Percentiles rank a stretch among this genome's conserved stretches.
phyloP scores from a whole-genome alignment of 2,113 vertebrate genomes.

The Oncorhynchus clarkii region DNA sequence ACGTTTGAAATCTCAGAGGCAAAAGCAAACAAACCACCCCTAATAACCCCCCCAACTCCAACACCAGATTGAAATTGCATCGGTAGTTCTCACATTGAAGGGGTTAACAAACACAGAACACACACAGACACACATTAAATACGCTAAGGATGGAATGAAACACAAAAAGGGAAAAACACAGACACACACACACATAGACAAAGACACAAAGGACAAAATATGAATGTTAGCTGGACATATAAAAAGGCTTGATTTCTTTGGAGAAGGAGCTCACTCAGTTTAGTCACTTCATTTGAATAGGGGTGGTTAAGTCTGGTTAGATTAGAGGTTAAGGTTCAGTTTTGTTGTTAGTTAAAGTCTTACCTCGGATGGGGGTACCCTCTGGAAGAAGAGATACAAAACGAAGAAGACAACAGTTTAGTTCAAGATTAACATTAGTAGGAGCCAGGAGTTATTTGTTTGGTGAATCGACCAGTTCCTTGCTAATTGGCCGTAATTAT shows the following conservation, averaged over 20 bases:
- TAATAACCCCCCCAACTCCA: conserved; percentile 6
- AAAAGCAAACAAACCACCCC: conserved; percentile 26
- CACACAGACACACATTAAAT: conserved; percentile 33
- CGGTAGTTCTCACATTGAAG: conserved; percentile 22
- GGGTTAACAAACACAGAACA: conserved; percentile 33
- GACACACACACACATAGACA: conserved; percentile 38
- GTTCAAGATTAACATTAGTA: conserved; percentile 65
- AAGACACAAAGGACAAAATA: conserved; percentile 33
- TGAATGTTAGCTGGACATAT: conserved; percentile 25
- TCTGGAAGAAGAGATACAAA: conserved; percentile 83
- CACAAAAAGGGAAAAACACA: conserved; percentile 21
- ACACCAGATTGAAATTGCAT: conserved; percentile 16
- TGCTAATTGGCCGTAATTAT: conserved; percentile 26
- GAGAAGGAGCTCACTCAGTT: conserved; percentile 8
- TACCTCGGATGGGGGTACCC: conserved; percentile 99
- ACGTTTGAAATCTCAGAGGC: conserved; percentile 39
- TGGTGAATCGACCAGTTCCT: conserved; percentile 20
- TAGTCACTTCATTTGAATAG: conserved; percentile 17
- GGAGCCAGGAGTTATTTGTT: conserved; percentile 66
- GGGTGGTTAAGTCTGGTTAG: conserved; percentile 51
- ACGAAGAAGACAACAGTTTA: conserved; percentile 76
- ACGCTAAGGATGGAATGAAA: conserved; percentile 40
- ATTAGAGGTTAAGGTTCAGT: conserved; percentile 42
- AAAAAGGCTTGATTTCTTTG: conserved; percentile 1
- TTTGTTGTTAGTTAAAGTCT: conserved; percentile 67